Evolutionary conservation across 2,113 vertebrate species (phyloP).

Genomic region (Cisticola juncidis): DNA sequence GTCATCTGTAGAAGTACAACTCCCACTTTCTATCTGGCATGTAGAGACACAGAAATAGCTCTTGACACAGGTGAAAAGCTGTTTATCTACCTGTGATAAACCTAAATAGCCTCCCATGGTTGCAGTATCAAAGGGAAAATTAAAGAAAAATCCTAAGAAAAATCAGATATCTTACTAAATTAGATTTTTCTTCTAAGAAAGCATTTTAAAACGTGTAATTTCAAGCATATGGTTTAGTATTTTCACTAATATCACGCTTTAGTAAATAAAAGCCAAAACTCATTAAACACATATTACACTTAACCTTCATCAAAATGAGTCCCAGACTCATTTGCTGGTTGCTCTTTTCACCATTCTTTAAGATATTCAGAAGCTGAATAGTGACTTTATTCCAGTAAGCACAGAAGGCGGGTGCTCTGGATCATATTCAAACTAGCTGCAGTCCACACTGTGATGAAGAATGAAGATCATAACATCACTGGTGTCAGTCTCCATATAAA

Average conservation of each 20-base stretch:
- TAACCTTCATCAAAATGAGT: constrained; percentile 32
- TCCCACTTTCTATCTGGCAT: neutral
- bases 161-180: neutral
- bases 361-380: neutral
- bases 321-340: constrained; percentile 30
- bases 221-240: constrained; percentile 44
- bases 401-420: neutral
- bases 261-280: constrained; percentile 50
- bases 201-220: neutral
- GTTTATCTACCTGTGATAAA: neutral
- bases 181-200: neutral
- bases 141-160: neutral
- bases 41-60: neutral
- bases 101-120: neutral
- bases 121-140: neutral
- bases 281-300: constrained; percentile 42
- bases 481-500: neutral
- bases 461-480: neutral
- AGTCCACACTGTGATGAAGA: neutral
- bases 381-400: neutral
- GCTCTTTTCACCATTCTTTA: constrained; percentile 4
- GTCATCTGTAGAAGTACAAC: neutral
- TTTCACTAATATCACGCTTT: constrained; percentile 5
- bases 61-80: neutral
- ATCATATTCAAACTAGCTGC: neutral